phyloP scores from a whole-genome alignment of 2,113 vertebrate species.

The Paratilapia polleni region DNA sequence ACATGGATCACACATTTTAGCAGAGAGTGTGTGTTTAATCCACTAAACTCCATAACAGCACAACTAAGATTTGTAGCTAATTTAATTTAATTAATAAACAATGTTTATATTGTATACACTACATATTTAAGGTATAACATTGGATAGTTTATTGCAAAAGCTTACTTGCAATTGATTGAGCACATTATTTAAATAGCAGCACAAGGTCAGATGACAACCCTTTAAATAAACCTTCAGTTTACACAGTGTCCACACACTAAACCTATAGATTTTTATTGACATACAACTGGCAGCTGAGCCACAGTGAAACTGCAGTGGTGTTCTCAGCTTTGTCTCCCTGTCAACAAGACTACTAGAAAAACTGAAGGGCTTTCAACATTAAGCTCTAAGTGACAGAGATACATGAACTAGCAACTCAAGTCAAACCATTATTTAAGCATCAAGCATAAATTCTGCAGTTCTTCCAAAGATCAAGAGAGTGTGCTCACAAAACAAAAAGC shows the following conservation, averaged over 20 bases:
- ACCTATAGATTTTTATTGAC: constrained; percentile 12
- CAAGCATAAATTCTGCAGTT: neutral
- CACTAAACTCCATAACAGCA: no score
- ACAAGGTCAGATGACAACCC: neutral
- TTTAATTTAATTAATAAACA: no score
- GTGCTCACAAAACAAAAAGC: neutral
- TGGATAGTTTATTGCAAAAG: neutral
- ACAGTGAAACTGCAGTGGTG: constrained; percentile 11
- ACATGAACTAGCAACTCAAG: neutral
- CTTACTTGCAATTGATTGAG: neutral
- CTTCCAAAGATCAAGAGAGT: neutral
- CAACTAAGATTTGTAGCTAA: no score
- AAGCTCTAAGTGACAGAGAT: neutral
- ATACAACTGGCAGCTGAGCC: neutral
- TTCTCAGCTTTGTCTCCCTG: constrained; percentile 13
- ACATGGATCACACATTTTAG: neutral
- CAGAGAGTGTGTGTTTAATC: no score
- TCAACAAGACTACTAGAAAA: constrained; percentile 13
- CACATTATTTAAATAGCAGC: constrained; percentile 8
- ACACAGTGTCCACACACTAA: neutral
- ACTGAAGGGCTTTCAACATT: neutral
- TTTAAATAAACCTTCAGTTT: constrained; percentile 16
- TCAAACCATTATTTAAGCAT: neutral
- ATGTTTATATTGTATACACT: neutral
- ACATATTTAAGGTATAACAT: no score